phyloP scores from a whole-genome alignment of 2,888 invertebrate genomes.

The Tupiocoris notatus region DNA sequence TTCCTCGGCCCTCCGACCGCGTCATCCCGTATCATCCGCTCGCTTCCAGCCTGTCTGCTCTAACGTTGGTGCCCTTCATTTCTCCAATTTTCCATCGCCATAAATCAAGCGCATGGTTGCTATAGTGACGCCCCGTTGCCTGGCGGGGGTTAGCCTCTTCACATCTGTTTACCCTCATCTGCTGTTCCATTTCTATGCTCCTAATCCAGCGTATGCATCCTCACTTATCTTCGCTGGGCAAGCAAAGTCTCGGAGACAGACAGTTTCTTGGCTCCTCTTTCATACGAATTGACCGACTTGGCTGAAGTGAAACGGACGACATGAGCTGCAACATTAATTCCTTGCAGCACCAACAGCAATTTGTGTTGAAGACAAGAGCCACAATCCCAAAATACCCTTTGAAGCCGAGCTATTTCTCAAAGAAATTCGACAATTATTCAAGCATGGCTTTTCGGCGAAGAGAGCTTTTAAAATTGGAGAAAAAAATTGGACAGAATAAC shows the following conservation, averaged over 20 bases:
- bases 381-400: too few relatives aligned
- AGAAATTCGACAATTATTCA: too few relatives aligned
- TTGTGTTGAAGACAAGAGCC: too few relatives aligned
- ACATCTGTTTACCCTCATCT: conserved; percentile 43
- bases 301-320: too few relatives aligned
- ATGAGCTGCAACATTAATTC: too few relatives aligned
- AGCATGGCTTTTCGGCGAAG: too few relatives aligned
- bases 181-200: conserved; percentile 15
- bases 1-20: conserved; percentile 8
- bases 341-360: too few relatives aligned
- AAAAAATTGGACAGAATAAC: too few relatives aligned
- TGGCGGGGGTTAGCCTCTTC: conserved; percentile 39
- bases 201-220: not conserved
- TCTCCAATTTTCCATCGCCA: conserved; percentile 44
- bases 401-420: too few relatives aligned
- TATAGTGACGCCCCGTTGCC: conserved; percentile 36
- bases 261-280: not conserved
- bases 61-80: conserved; percentile 39
- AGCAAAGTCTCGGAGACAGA: not conserved
- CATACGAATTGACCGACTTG: not conserved
- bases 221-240: not conserved
- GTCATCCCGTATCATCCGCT: conserved; percentile 12
- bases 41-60: conserved; percentile 34
- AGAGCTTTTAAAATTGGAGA: too few relatives aligned
- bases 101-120: conserved; percentile 44